phyloP scores from a whole-genome alignment of 2,888 invertebrate species.

The Protophormia terraenovae region DNA sequence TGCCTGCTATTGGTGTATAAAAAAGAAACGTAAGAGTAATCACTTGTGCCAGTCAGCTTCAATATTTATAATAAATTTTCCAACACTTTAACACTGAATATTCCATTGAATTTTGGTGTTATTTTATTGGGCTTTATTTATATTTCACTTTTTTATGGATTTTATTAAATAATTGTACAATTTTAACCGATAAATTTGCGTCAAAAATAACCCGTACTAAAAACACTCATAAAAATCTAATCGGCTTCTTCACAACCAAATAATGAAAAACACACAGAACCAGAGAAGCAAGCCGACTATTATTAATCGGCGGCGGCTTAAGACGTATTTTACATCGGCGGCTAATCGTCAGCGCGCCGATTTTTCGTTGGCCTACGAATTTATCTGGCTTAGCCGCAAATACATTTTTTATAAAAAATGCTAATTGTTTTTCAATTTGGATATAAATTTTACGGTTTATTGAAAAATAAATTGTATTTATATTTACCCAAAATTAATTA shows the following conservation, averaged over 20 bases:
- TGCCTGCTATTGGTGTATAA: slow-evolving; percentile 62
- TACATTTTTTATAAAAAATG: too few relatives aligned
- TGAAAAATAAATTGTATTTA: too few relatives aligned
- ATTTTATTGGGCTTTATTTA: slow-evolving; percentile 21
- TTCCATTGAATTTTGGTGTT: slow-evolving; percentile 22
- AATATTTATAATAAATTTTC: slow-evolving; percentile 64
- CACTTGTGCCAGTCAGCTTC: slow-evolving; percentile 71
- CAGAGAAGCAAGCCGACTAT: too few relatives aligned
- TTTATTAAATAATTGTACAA: slow-evolving; percentile 25
- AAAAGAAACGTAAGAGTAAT: slow-evolving; percentile 66
- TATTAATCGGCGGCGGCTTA: background rate
- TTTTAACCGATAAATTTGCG: slow-evolving; percentile 53
- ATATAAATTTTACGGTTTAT: too few relatives aligned
- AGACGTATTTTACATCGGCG: too few relatives aligned
- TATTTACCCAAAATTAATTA: too few relatives aligned
- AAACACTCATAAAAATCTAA: slow-evolving; percentile 65
- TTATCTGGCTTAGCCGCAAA: too few relatives aligned
- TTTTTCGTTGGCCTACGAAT: too few relatives aligned
- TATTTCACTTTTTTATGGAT: slow-evolving; percentile 53
- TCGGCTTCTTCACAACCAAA: slow-evolving; percentile 69
- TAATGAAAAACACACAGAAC: too few relatives aligned
- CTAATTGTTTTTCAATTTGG: too few relatives aligned
- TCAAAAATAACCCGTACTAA: slow-evolving; percentile 60
- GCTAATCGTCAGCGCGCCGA: too few relatives aligned
- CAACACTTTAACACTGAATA: slow-evolving; percentile 38